phyloP scores from a whole-genome alignment of 2,113 vertebrate species.

The Actenoides hombroni region DNA sequence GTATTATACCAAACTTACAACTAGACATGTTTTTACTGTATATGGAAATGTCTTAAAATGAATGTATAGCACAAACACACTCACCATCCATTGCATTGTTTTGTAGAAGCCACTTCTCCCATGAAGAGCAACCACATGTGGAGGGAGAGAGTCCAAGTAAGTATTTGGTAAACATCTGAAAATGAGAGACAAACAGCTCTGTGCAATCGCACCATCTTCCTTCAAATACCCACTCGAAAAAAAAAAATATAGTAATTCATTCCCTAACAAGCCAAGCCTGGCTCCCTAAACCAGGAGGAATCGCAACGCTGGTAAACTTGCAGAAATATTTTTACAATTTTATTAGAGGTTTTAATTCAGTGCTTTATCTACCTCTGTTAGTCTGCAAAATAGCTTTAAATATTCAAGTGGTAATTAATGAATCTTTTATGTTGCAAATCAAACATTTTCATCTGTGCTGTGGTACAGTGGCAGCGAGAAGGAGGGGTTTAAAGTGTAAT shows the following conservation, averaged over 20 bases:
- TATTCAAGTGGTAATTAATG: slow-evolving; percentile 85
- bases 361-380: slow-evolving; percentile 81
- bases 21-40: neutral
- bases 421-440: slow-evolving; percentile 85
- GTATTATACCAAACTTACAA: neutral
- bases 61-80: neutral
- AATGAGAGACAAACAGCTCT: slow-evolving; percentile 32
- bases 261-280: slow-evolving; percentile 40
- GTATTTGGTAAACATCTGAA: slow-evolving; percentile 63
- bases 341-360: slow-evolving; percentile 82
- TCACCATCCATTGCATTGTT: neutral
- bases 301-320: slow-evolving; percentile 67
- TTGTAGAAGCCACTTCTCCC: neutral
- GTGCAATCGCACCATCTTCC: neutral
- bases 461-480: slow-evolving; percentile 47
- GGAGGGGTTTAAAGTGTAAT: slow-evolving; percentile 70
- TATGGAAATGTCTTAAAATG: neutral
- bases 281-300: slow-evolving; percentile 54
- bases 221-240: slow-evolving; percentile 57
- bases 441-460: slow-evolving; percentile 77
- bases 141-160: slow-evolving; percentile 12
- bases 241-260: neutral
- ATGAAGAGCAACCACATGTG: neutral
- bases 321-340: slow-evolving; percentile 82
- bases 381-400: slow-evolving; percentile 82